phyloP scores from a whole-genome alignment of 2,888 invertebrate genomes.

The Leucozona laternaria region DNA sequence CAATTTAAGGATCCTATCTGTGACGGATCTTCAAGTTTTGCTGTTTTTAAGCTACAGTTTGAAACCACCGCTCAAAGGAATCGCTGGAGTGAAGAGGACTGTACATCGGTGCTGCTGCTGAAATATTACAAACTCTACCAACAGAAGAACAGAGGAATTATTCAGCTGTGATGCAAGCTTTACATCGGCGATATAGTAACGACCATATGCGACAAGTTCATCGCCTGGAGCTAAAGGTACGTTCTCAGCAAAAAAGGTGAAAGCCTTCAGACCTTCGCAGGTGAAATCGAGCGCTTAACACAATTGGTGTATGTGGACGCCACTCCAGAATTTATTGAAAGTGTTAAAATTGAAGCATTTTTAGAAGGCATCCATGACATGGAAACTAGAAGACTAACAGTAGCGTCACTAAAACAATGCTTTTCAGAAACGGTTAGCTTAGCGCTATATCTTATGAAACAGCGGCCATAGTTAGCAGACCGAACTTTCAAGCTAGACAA shows the following conservation, averaged over 20 bases:
- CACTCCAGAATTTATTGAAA: neutral
- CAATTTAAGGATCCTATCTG: no score
- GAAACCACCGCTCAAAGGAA: no score
- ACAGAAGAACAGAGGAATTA: no score
- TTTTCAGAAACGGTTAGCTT: neutral
- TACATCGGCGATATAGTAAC: no score
- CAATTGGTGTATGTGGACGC: neutral
- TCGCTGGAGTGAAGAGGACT: no score
- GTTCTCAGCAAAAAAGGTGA: neutral
- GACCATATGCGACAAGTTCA: no score
- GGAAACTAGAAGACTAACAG: neutral
- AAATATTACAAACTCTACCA: no score
- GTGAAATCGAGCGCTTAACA: neutral
- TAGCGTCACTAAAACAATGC: neutral
- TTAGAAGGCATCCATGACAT: neutral
- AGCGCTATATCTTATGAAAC: neutral
- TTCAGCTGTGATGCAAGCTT: no score
- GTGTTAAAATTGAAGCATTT: neutral
- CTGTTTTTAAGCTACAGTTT: no score
- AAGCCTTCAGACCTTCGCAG: neutral
- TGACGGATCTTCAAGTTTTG: no score
- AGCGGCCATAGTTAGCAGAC: neutral
- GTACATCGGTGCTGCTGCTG: no score
- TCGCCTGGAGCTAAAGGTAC: slow-evolving; percentile 8
- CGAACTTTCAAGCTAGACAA: no score